Base-by-base conservation (phyloP, 2,113 vertebrate species). In the Sceloporus tristichus region DNA sequence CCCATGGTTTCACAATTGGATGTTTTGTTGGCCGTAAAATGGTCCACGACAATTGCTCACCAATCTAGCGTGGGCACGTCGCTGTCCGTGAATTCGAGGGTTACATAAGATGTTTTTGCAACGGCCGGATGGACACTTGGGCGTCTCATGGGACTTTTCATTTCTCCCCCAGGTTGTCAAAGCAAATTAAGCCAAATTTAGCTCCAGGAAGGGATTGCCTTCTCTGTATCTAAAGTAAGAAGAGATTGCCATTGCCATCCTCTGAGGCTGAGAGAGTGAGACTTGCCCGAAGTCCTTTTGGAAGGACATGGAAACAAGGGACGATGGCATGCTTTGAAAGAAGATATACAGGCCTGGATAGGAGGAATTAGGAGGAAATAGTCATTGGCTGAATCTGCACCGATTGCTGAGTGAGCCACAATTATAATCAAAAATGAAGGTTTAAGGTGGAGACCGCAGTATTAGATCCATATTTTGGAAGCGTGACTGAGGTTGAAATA, bases 51-150 rank as follows among this genome's bases (percentile, higher is more conserved):
- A 5, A 11, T 74, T 59, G 81, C 70, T 74, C 78, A 87, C 5
- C 6, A 14, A 42, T 29, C 48, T 53, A 56, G 29, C 25, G 23
- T 29, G 48, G 11, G 27, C 27, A 6, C 1, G 14, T 38, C n/a
- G 27, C 66, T 71, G 23, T 27, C n/a, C 4, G 56, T 29, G 25
- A 59, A 74, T 3, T 8, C 25, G 21, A 8, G 25, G 38, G 13
- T 87, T 87, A 73, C 29, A 21, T 74, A 87, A 81, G 78, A 62
- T 87, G 68, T 87, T 87, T 87, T 87, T 14, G 8, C 38, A 21
- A 71, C 10, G 14, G 66, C 62, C 38, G 76, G 16, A 38, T 27
- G 66, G 66, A 56, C 48, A 48, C 48, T 7, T 48, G 48, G 48
- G 48, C 7, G 48, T 48, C 59, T 11, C 13, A 62, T 7, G 8